A percentile compares a stretch with the other conserved stretches of the same genome.
Conservation (phyloP, 2,113 vertebrate species). For the Xerus inauris region DNA sequence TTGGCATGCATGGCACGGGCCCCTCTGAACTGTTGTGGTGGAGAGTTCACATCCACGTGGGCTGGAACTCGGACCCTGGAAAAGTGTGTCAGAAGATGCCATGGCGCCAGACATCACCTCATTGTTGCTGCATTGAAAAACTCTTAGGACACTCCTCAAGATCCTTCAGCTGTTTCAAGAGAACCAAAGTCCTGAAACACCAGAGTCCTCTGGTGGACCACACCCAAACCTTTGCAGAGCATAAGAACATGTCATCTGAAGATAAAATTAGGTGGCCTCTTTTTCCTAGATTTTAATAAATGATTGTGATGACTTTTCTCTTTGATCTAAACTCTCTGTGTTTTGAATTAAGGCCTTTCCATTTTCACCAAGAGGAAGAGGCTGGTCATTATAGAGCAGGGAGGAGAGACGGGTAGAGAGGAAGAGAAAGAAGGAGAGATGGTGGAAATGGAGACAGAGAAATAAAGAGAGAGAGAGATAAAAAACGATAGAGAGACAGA, state of each 20-base stretch:
- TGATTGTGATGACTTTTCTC: accelerated
- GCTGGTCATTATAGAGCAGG: too few relatives aligned
- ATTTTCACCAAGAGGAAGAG: background rate
- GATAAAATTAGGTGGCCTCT: accelerated
- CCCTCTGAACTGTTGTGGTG: too few relatives aligned
- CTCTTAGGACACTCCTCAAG: accelerated
- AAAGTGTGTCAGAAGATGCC: background rate
- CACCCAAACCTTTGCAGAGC: background rate
- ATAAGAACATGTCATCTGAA: accelerated
- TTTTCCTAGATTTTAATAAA: background rate
- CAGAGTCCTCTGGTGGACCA: accelerated
- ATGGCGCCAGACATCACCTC: background rate
- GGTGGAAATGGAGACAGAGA: background rate
- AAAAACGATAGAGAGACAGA: background rate
- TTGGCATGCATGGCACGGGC: accelerated
- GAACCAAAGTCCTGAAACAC: background rate
- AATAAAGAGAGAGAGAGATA: accelerated
- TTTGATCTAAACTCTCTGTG: background rate
- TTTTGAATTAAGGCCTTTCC: background rate
- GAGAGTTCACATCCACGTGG: background rate
- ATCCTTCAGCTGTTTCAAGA: background rate
- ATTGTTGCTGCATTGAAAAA: background rate
- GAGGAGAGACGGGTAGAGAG: too few relatives aligned
- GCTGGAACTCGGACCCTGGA: background rate
- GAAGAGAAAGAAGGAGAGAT: too few relatives aligned